Evolutionary conservation across 2,888 invertebrate genomes (phyloP), one percentile per base, ranked within the genome.

Genomic region (Eristalis arbustorum): DNA sequence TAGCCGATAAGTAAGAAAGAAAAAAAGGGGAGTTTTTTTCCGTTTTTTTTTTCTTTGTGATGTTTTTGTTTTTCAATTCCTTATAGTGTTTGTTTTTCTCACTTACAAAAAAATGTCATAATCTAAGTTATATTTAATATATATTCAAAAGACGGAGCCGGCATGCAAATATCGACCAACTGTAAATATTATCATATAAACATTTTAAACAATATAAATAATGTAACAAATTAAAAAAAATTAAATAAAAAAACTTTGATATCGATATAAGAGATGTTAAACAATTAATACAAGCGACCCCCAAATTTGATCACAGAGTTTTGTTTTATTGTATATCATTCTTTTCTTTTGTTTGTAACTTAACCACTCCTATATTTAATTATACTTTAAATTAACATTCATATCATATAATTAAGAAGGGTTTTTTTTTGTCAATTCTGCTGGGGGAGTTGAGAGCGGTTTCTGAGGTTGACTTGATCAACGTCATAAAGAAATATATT

Each of bases 141-240:
- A 90, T 90, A 90, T 93, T 91, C 91, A 93, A 92, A 93, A 93
- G 91, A 93, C 93, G 93, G 93, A 93, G 92, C 93, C 93, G 91
- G 93, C 93, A 93, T 93, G 93, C 93, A 93, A 93, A 92, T 91
- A 93, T 92, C 93, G 93, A 93, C 93, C 93, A 93, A 93, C 93
- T 93, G 93, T 88, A 93, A 93, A 92, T 91, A 92, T 91, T 90
- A 87, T 90, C 89, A 89, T 90, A 89, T 89, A 89, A 89, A 82
- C 68, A 79, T 84, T 84, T 88, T 62, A 66, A 64, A 87, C 71
- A 83, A 62, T 69, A 87, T 80, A 83, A 81, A 81, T 71, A 72
- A 88, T 71, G 67, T 79, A 88, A 88, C 71, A 79, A 82, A 83
- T 56, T 79, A 82, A 80, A 75, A 85, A 49, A 49, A 59, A 59